A percentile compares a stretch with the other conserved stretches of the same genome.
Evolutionary conservation across 2,888 invertebrate species (phyloP).

Genomic region (Morpho achilles): DNA sequence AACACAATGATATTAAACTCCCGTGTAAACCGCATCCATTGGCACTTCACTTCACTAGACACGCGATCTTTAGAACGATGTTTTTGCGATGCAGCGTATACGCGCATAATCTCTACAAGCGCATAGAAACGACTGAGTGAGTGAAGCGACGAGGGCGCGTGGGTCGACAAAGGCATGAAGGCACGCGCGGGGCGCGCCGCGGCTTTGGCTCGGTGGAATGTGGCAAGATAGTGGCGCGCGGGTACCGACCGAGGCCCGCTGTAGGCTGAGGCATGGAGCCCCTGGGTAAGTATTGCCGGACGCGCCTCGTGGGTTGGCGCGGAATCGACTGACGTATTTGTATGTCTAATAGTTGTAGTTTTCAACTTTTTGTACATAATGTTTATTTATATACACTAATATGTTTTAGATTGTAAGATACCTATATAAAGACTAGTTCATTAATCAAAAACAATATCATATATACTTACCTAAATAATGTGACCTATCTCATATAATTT

Average conservation of each 20-base stretch:
- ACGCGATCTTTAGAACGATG: conserved; percentile 51
- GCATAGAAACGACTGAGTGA: conserved; percentile 65
- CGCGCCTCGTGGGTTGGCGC: conserved; percentile 3
- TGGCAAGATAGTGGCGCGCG: conserved; percentile 47
- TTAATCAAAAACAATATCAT: too few relatives aligned
- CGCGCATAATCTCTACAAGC: conserved; percentile 53
- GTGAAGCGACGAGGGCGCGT: conserved; percentile 81
- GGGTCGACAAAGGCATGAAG: conserved; percentile 81
- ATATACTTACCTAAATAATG: too few relatives aligned
- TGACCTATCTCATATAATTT: too few relatives aligned
- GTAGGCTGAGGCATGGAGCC: conserved; percentile 43
- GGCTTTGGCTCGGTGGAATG: conserved; percentile 67
- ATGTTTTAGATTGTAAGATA: too few relatives aligned
- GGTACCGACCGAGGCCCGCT: conserved; percentile 56
- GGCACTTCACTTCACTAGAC: conserved; percentile 71
- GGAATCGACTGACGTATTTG: neutral
- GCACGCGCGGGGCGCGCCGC: conserved; percentile 75
- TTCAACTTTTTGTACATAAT: too few relatives aligned
- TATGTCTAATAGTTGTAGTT: too few relatives aligned
- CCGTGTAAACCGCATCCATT: conserved; percentile 69
- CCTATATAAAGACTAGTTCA: too few relatives aligned
- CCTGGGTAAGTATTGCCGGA: conserved; percentile 1
- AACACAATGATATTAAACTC: conserved; percentile 58
- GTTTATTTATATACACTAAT: too few relatives aligned
- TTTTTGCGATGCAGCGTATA: conserved; percentile 42